A percentile compares a stretch with the other conserved stretches of the same genome.
Evolutionary conservation across 2,113 vertebrate species (phyloP).

Genomic region (Laticauda laticaudata): DNA sequence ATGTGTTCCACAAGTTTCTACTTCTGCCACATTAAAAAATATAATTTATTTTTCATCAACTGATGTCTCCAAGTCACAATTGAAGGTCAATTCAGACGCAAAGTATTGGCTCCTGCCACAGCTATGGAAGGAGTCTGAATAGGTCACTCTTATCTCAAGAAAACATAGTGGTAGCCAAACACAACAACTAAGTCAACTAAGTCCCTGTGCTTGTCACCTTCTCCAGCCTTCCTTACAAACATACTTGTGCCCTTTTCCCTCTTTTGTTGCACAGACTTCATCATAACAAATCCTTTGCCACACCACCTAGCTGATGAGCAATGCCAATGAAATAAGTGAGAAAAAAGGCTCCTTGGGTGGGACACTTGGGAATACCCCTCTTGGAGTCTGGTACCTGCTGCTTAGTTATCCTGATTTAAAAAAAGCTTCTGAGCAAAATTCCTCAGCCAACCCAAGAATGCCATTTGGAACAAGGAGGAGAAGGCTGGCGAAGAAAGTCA

Average conservation of each 20-base stretch:
- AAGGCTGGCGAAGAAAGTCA: neutral
- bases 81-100: constrained; percentile 67
- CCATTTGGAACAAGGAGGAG: accelerated
- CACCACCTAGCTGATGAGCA: constrained; percentile 2
- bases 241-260: accelerated
- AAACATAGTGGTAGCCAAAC: constrained; percentile 49
- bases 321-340: neutral
- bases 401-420: neutral
- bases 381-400: neutral
- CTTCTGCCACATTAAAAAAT: neutral
- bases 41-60: constrained; percentile 32
- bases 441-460: neutral
- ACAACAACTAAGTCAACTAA: accelerated
- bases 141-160: constrained; percentile 66
- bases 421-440: neutral
- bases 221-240: constrained; percentile 20
- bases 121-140: constrained; percentile 12
- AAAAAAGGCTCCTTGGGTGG: neutral
- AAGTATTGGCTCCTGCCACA: constrained; percentile 8
- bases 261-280: neutral
- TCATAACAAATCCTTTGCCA: neutral
- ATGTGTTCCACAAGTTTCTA: neutral
- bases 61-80: constrained; percentile 52
- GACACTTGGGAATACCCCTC: neutral
- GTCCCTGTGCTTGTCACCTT: constrained; percentile 37